A percentile compares a stretch with the other conserved stretches of the same genome.
Evolutionary conservation across 1,140 invertebrate species (phyloP).

Genomic region (Drosophila tsacasi): DNA sequence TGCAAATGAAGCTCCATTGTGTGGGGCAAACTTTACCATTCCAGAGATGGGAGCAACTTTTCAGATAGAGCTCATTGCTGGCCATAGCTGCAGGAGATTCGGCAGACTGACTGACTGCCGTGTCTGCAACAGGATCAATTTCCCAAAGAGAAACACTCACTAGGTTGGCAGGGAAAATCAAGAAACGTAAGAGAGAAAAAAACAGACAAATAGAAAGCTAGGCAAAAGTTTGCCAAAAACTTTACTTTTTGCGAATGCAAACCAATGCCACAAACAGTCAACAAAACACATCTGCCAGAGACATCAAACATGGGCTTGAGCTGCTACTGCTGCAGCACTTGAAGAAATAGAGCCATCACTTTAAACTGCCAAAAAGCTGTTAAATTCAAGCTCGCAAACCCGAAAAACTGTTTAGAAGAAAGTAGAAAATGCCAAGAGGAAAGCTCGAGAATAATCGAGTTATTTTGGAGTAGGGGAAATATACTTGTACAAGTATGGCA

Average conservation of each 20-base stretch:
- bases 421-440: not conserved
- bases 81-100: constrained; percentile 15
- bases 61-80: constrained; percentile 21
- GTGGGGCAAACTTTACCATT: constrained; percentile 26
- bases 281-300: constrained; percentile 26
- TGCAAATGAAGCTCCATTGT: constrained; percentile 49
- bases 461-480: no score
- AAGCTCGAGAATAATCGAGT: not conserved
- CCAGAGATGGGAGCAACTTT: constrained; percentile 15
- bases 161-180: not conserved
- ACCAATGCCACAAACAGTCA: constrained; percentile 30
- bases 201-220: not conserved
- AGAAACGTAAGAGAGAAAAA: not conserved
- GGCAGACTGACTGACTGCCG: not conserved
- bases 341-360: not conserved
- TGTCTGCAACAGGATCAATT: constrained; percentile 29
- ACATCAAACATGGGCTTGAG: constrained; percentile 12
- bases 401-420: not conserved
- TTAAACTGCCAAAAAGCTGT: not conserved
- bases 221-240: constrained; percentile 28
- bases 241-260: constrained; percentile 26
- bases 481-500: not conserved
- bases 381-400: not conserved
- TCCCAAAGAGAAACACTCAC: constrained; percentile 2
- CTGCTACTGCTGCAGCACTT: constrained; percentile 7